phyloP scores from a whole-genome alignment of 2,113 vertebrate genomes.

The Emberiza fucata region DNA sequence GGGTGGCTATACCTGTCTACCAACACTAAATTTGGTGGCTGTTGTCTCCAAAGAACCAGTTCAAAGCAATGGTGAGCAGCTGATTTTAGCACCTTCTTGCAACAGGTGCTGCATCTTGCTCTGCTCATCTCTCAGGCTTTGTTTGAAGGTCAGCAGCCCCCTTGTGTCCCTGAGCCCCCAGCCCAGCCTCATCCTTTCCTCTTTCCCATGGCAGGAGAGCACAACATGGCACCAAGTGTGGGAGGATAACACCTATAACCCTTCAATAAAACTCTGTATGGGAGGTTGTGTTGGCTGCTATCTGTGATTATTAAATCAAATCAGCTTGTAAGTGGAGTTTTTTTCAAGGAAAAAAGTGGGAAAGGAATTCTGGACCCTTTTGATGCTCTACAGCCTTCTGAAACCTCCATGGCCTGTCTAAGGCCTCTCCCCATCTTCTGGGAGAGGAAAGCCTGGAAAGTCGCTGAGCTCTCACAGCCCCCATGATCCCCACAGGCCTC shows the following conservation, averaged over 20 bases:
- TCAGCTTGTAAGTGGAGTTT: not conserved
- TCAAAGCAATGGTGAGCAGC: not conserved
- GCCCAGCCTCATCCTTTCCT: not conserved
- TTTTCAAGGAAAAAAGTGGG: not conserved
- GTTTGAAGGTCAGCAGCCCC: not conserved
- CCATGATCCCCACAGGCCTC: not conserved
- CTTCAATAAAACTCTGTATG: not conserved
- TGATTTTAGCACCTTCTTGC: not conserved
- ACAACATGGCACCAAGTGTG: accelerated
- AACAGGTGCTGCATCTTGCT: not conserved
- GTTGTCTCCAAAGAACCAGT: not conserved
- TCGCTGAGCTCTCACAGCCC: accelerated
- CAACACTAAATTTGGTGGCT: not conserved
- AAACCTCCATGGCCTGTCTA: not conserved
- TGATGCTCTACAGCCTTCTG: not conserved
- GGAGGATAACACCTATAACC: accelerated
- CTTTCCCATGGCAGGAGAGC: not conserved
- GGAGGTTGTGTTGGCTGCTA: not conserved
- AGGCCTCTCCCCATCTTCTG: not conserved
- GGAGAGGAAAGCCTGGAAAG: not conserved
- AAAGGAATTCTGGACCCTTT: not conserved
- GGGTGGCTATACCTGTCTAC: not conserved
- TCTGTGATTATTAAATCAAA: not conserved
- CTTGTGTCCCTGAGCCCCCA: not conserved
- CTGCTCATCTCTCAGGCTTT: not conserved